Evolutionary conservation across 2,113 vertebrate genomes (phyloP).

Genomic region (Gobiocypris rarus): DNA sequence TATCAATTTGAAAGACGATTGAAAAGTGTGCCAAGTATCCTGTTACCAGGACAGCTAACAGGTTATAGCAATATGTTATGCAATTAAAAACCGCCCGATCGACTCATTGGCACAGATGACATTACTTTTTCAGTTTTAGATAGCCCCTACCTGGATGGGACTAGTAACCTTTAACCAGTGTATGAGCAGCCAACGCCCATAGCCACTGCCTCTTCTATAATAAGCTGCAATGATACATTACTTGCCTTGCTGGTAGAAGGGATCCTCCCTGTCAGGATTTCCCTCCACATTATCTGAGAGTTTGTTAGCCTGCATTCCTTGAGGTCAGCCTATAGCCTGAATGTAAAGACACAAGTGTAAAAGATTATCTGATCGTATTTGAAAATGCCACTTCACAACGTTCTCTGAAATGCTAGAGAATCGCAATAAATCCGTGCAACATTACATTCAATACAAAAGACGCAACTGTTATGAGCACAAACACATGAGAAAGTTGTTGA

Average conservation of each 20-base stretch:
- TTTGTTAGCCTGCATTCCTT: slow-evolving; percentile 30
- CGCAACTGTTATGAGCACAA: not conserved
- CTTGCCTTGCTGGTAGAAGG: slow-evolving; percentile 28
- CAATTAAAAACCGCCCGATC: not conserved
- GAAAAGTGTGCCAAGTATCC: no score
- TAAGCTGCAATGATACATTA: not conserved
- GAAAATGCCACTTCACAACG: not conserved
- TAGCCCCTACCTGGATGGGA: not conserved
- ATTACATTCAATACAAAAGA: not conserved
- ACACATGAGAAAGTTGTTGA: not conserved
- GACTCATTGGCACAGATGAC: not conserved
- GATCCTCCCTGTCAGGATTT: slow-evolving; percentile 27
- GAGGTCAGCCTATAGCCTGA: slow-evolving; percentile 25
- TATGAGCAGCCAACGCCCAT: slow-evolving; percentile 1
- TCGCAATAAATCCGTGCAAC: not conserved
- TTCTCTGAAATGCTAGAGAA: not conserved
- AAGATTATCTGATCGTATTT: not conserved
- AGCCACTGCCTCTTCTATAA: not conserved
- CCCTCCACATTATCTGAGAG: slow-evolving; percentile 10
- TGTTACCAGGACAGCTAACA: no score
- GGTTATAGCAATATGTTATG: not conserved
- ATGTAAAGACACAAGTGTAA: not conserved
- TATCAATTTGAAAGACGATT: no score
- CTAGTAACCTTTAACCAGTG: not conserved
- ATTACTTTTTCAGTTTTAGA: not conserved